Percentiles rank a stretch among this genome's conserved stretches.
These are phyloP conservation scores for Aradophagus sp. DNA, from an alignment of 1,140 invertebrate species.

Conservation along the genomic window DNA sequence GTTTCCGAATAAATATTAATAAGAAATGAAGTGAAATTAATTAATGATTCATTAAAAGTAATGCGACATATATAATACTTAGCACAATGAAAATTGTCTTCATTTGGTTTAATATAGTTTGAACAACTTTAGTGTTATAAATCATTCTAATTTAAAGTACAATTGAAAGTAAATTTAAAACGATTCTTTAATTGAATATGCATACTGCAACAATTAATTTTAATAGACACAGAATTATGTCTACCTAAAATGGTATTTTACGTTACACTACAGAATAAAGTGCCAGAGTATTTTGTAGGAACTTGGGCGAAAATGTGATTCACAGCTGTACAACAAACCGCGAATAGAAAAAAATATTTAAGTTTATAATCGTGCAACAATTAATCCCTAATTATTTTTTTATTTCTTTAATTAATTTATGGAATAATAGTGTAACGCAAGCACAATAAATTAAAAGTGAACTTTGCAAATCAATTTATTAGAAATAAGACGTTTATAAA, in stretches of 20 bases:
- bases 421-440: slow-evolving; percentile 9
- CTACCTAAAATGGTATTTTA: neutral
- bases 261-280: slow-evolving; percentile 1
- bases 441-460: slow-evolving; percentile 14
- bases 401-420: slow-evolving; percentile 1
- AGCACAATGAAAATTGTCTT: too few relatives aligned
- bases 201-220: too few relatives aligned
- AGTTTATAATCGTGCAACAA: slow-evolving; percentile 10
- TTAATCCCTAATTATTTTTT: neutral
- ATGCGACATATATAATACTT: too few relatives aligned
- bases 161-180: too few relatives aligned
- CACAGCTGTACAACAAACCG: slow-evolving; percentile 3
- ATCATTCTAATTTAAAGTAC: too few relatives aligned
- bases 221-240: slow-evolving; percentile 2
- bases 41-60: too few relatives aligned
- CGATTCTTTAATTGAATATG: too few relatives aligned
- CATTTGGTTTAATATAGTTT: too few relatives aligned
- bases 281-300: slow-evolving; percentile 20
- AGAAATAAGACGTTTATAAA: slow-evolving; percentile 39
- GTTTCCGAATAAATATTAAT: too few relatives aligned
- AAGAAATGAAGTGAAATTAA: too few relatives aligned
- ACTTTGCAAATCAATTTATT: slow-evolving; percentile 44
- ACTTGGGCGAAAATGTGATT: slow-evolving; percentile 17
- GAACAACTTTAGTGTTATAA: too few relatives aligned
- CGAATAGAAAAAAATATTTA: slow-evolving; percentile 16